Evolutionary conservation across 2,888 invertebrate species (phyloP).

Genomic region (Polydrusus cervinus): DNA sequence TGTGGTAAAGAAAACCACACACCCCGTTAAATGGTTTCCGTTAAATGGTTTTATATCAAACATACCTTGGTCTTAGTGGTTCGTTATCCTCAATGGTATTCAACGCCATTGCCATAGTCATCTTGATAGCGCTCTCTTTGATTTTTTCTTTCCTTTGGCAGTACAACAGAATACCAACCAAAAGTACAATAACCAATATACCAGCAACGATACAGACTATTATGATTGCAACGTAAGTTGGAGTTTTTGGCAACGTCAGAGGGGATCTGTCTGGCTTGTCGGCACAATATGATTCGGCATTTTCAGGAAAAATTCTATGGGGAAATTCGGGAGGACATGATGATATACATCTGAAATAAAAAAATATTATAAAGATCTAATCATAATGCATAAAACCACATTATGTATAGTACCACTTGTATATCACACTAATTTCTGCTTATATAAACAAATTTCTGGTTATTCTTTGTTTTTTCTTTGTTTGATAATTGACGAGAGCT

Average conservation of each 20-base stretch:
- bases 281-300: conserved; percentile 86
- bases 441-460: too few relatives aligned
- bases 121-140: conserved; percentile 91
- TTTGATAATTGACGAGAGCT: too few relatives aligned
- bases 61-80: conserved; percentile 82
- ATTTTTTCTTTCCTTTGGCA: conserved; percentile 69
- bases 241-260: conserved; percentile 53
- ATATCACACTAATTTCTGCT: too few relatives aligned
- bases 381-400: too few relatives aligned
- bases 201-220: conserved; percentile 54
- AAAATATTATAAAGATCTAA: too few relatives aligned
- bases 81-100: conserved; percentile 94
- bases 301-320: conserved; percentile 84
- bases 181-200: conserved; percentile 55
- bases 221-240: conserved; percentile 56
- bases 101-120: conserved; percentile 93
- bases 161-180: conserved; percentile 56
- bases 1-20: too few relatives aligned
- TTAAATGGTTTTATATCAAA: too few relatives aligned
- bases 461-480: too few relatives aligned
- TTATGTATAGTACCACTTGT: too few relatives aligned
- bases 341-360: conserved; percentile 81
- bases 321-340: conserved; percentile 86
- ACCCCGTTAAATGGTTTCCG: too few relatives aligned
- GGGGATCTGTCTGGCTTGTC: conserved; percentile 54